Percentiles rank a stretch among this genome's conserved stretches.
These are phyloP conservation scores for Silurus aristotelis DNA, from an alignment of 2,797 vertebrate species.

Conservation along the genomic window DNA sequence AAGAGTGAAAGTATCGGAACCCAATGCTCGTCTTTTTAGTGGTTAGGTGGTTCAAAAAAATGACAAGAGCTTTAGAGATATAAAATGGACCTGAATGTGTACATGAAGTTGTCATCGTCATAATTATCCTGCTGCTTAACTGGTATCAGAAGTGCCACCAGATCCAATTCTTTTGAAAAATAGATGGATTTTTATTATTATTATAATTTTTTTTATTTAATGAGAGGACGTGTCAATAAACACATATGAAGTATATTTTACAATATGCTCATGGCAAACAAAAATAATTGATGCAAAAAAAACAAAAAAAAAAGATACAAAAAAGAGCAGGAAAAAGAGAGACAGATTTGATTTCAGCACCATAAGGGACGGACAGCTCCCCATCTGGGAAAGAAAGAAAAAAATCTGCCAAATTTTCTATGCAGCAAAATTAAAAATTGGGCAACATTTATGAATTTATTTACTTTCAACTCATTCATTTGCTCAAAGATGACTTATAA, in stretches of 20 bases:
- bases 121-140: not conserved
- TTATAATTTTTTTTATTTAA: too few relatives aligned
- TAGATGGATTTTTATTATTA: too few relatives aligned
- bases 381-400: slow-evolving; percentile 19
- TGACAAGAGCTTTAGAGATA: not conserved
- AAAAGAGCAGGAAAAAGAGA: slow-evolving; percentile 7
- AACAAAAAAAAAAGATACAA: not conserved
- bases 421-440: slow-evolving; percentile 1
- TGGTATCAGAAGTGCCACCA: not conserved
- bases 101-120: not conserved
- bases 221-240: not conserved
- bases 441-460: not conserved
- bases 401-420: not conserved
- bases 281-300: slow-evolving; percentile 15
- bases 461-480: not conserved
- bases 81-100: not conserved
- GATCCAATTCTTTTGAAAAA: not conserved
- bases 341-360: slow-evolving; percentile 46
- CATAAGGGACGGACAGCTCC: slow-evolving; percentile 39
- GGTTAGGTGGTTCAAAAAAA: not conserved
- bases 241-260: not conserved
- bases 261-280: too few relatives aligned
- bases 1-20: not conserved
- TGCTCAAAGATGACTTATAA: not conserved
- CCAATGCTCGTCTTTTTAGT: not conserved